Evolutionary conservation across 1,140 invertebrate genomes (phyloP).

Genomic region (Oreohelix idahoensis): DNA sequence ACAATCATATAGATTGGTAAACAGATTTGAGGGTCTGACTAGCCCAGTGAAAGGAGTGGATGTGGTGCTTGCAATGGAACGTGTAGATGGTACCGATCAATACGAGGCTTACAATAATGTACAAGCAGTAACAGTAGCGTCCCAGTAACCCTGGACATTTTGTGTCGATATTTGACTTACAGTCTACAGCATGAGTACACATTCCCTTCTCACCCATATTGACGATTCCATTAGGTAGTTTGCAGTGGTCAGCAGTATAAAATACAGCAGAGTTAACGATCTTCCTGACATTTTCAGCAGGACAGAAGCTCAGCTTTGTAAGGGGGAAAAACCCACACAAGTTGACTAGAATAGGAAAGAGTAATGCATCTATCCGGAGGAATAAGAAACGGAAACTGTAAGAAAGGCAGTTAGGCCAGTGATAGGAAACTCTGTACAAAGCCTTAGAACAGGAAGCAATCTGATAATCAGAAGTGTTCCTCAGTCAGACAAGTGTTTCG

Average conservation of each 20-base stretch:
- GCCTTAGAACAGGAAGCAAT: too few species aligned
- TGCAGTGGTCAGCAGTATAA: constrained; percentile 18
- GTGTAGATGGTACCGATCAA: constrained; percentile 27
- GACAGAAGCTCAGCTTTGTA: not conserved
- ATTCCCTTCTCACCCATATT: not conserved
- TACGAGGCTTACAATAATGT: not conserved
- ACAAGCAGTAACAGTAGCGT: not conserved
- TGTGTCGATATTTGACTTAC: constrained; percentile 4
- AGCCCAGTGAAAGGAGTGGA: not conserved
- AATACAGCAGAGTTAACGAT: constrained; percentile 5
- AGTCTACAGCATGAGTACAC: constrained; percentile 4
- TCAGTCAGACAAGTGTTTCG: too few species aligned
- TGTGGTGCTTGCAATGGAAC: not conserved
- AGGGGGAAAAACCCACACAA: too few species aligned
- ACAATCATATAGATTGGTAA: constrained; percentile 31
- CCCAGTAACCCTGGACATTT: constrained; percentile 10
- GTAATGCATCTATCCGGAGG: too few species aligned
- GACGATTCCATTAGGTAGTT: constrained; percentile 11
- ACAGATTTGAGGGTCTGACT: constrained; percentile 24
- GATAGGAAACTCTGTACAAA: too few species aligned
- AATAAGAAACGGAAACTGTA: too few species aligned
- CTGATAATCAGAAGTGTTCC: too few species aligned
- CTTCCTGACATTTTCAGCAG: not conserved
- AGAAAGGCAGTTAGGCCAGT: too few species aligned
- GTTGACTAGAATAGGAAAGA: too few species aligned